phyloP scores from a whole-genome alignment of 2,113 vertebrate genomes.

The Lepus americanus region DNA sequence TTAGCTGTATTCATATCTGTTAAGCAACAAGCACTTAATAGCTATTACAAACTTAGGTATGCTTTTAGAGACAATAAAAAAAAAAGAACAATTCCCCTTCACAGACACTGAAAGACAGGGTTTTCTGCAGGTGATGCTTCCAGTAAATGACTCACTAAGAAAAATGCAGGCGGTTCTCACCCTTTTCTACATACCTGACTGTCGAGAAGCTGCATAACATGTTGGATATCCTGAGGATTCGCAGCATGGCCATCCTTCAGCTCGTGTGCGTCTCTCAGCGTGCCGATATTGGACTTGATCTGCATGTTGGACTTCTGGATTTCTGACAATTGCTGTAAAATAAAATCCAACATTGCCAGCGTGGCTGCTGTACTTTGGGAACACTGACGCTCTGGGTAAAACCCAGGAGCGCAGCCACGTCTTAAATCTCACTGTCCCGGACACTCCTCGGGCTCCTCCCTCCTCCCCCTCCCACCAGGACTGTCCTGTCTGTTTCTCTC shows the following conservation, averaged over 20 bases:
- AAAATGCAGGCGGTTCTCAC: background rate
- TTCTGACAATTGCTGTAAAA: conserved; percentile 88
- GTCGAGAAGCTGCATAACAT: conserved; percentile 90
- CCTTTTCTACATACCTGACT: conserved; percentile 88
- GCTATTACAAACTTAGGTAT: background rate
- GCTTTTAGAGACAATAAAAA: background rate
- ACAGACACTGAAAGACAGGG: background rate
- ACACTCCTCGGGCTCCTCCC: fast-evolving
- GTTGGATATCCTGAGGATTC: conserved; percentile 86
- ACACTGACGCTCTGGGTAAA: background rate
- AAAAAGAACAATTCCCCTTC: background rate
- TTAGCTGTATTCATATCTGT: background rate
- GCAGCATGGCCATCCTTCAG: conserved; percentile 83
- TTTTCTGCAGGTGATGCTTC: background rate
- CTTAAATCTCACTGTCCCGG: background rate
- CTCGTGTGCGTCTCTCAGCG: conserved; percentile 86
- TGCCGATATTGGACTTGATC: conserved; percentile 88
- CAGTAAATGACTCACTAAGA: background rate
- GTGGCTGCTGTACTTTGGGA: background rate
- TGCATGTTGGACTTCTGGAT: conserved; percentile 88
- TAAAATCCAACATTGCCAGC: background rate
- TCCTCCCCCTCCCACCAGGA: background rate
- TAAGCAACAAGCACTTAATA: background rate
- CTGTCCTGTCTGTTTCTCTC: too few species aligned
- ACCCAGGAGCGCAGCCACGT: fast-evolving